Base-by-base conservation (phyloP, 2,113 vertebrate species). In the Coptodon bakossiorum region DNA sequence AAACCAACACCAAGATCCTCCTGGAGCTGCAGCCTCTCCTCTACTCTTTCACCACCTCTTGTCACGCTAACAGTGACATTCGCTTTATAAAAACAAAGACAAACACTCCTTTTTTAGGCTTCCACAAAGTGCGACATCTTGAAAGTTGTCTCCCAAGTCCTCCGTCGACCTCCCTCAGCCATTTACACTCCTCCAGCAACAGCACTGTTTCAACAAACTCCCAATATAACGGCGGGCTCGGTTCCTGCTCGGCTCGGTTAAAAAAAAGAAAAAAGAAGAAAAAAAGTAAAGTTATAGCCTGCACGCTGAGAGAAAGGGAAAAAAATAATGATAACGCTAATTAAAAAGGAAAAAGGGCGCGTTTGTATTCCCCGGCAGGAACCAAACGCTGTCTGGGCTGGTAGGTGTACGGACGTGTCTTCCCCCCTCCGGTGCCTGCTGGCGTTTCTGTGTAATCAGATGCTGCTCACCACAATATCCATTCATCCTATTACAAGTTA, bases 401-500 rank as follows among this genome's bases (percentile, higher is more conserved):
- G 11, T 27, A 76, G 38, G 22, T 19, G 29, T 29, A 48, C 40
- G 14, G 22, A 48, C n/a, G 66, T 19, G 43, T 79, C 68, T 34
- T 52, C 24, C 57, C 50, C 45, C 76, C 84, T 84, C 36, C 53
- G 61, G 10, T n/a, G 66, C 82, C 86, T 80, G 6, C 80, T 82
- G 83, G 83, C 85, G 90, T 90, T 68, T 90, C 81, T 59, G 85
- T 90, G 95, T 94, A 95, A 96, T 96, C 93, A 95, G 95, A 95
- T 82, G 95, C 93, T 93, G 93, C 90, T 94, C 90, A 52, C 84
- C 94, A 63, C 94, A 93, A 95, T 93, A 86, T 89, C 95, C 94
- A 95, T 94, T 97, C 95, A 97, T 96, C 96, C 96, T 91, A 92
- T 96, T 97, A 96, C 96, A 90, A 91, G 91, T 96, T 93, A 95